Evolutionary conservation across 2,797 vertebrate species (phyloP).

Genomic region (Catharus ustulatus): DNA sequence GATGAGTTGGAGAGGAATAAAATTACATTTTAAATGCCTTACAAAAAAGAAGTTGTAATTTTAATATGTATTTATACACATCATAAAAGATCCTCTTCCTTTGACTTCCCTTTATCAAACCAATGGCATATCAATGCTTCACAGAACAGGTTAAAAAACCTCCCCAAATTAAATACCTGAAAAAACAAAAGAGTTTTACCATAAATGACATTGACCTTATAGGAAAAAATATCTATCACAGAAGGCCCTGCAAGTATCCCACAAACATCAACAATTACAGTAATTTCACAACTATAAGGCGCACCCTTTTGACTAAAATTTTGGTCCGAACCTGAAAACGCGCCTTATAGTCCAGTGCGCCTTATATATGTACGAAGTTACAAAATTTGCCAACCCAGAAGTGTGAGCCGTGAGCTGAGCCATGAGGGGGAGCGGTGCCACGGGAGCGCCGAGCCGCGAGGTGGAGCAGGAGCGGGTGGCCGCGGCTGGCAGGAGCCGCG

Average conservation of each 20-base stretch:
- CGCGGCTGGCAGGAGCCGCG: too few species aligned
- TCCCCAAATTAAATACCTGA: neutral
- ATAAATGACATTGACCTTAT: neutral
- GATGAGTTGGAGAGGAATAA: neutral
- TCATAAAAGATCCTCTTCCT: neutral
- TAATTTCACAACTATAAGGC: too few species aligned
- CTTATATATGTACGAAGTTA: too few species aligned
- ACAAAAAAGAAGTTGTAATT: neutral
- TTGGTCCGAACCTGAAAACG: too few species aligned
- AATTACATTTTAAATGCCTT: neutral
- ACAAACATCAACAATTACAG: neutral
- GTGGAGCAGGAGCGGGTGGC: too few species aligned
- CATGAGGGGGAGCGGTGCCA: too few species aligned
- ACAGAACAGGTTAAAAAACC: neutral
- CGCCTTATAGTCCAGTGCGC: too few species aligned
- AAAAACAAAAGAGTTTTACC: neutral
- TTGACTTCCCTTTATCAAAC: neutral
- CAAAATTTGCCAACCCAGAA: too few species aligned
- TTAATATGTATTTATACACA: neutral
- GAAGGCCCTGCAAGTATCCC: neutral
- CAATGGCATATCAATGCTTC: neutral
- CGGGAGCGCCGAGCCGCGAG: too few species aligned
- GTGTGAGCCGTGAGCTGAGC: too few species aligned
- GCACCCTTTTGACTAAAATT: too few species aligned
- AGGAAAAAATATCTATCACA: neutral